Conservation (phyloP, 2,888 invertebrate genomes). For the Plutella xylostella region DNA sequence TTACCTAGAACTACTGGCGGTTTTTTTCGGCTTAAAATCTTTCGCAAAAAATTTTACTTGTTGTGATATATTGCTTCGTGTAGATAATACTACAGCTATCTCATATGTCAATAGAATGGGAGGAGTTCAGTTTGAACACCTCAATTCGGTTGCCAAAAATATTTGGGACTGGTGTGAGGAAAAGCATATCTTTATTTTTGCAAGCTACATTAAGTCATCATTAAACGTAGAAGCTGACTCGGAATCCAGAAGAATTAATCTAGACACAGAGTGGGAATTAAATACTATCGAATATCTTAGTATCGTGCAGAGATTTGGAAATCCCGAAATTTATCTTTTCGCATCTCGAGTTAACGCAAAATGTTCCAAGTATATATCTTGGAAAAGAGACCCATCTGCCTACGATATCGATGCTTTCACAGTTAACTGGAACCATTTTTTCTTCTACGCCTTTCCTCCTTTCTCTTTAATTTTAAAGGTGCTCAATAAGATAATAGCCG, state of each 20-base stretch:
- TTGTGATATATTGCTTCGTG: not conserved
- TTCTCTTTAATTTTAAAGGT: conserved; percentile 11
- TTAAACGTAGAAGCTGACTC: conserved; percentile 4
- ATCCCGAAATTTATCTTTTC: not conserved
- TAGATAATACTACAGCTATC: conserved; percentile 8
- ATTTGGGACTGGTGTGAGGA: conserved; percentile 10
- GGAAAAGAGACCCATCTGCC: not conserved
- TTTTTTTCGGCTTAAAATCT: conserved; percentile 4
- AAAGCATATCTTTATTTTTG: conserved; percentile 3
- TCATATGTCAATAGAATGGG: conserved; percentile 5
- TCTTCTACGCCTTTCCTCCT: conserved; percentile 16
- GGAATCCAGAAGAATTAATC: not conserved
- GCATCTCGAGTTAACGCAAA: not conserved
- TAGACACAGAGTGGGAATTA: conserved; percentile 5
- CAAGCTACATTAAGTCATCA: conserved; percentile 3
- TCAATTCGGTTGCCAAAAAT: not conserved
- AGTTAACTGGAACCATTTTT: not conserved
- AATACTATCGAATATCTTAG: not conserved
- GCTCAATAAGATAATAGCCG: conserved; percentile 13
- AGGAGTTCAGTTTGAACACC: conserved; percentile 2
- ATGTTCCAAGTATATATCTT: not conserved
- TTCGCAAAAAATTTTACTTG: not conserved
- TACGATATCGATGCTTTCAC: not conserved
- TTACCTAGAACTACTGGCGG: conserved; percentile 7
- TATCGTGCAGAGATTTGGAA: not conserved